Conservation (phyloP, 2,113 vertebrate genomes). For the Trichomycterus rosablanca region DNA sequence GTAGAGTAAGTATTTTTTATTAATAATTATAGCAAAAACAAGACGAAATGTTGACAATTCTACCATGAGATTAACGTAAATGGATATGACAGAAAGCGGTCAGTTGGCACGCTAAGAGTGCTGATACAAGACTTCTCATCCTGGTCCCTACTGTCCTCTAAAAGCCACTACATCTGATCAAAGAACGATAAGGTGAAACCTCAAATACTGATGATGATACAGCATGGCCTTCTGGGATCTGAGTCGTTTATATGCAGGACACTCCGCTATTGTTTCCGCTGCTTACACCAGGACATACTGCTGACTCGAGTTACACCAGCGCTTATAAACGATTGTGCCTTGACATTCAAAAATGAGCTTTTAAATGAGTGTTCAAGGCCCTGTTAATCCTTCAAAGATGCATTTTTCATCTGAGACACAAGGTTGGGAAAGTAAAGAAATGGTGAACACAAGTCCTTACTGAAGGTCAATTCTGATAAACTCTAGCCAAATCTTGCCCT, state of each 20-base stretch:
- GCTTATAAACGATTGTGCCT: slow-evolving; percentile 3
- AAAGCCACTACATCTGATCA: slow-evolving; percentile 67
- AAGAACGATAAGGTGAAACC: slow-evolving; percentile 68
- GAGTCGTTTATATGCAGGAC: slow-evolving; percentile 48
- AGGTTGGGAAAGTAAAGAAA: slow-evolving; percentile 2
- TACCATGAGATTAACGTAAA: too few relatives aligned
- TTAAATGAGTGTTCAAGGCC: slow-evolving; percentile 1
- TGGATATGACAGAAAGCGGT: neutral
- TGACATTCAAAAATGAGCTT: slow-evolving; percentile 9
- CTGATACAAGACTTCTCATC: slow-evolving; percentile 27
- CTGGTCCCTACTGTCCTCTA: slow-evolving; percentile 44
- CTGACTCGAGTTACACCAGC: slow-evolving; percentile 5
- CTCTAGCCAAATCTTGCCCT: slow-evolving; percentile 7
- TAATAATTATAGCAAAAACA: neutral
- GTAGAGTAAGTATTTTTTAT: slow-evolving; percentile 3
- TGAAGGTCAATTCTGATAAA: slow-evolving; percentile 23
- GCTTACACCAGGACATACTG: slow-evolving; percentile 9
- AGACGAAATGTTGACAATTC: neutral
- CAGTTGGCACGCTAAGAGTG: slow-evolving; percentile 25
- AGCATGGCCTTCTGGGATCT: slow-evolving; percentile 50
- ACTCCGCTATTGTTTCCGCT: slow-evolving; percentile 30
- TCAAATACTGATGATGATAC: slow-evolving; percentile 65
- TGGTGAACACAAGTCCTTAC: neutral
- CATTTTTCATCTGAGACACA: slow-evolving; percentile 20
- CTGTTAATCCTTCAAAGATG: slow-evolving; percentile 2